A percentile compares a stretch with the other conserved stretches of the same genome.
Evolutionary conservation across 2,797 vertebrate species (phyloP).

Genomic region (Xyrichtys novacula): DNA sequence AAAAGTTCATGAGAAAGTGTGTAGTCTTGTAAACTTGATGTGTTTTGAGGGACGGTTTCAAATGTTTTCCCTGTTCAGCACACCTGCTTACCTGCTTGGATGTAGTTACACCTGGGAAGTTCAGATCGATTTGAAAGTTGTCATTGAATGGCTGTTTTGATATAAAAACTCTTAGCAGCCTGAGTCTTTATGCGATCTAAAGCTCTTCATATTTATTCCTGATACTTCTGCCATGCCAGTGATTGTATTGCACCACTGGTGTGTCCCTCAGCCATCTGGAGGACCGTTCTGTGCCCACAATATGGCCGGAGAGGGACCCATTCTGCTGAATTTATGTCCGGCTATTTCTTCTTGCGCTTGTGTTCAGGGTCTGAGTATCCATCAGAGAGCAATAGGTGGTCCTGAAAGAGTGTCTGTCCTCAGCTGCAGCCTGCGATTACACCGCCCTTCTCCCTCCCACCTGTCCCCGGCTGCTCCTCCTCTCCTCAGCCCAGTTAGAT

Average conservation of each 20-base stretch:
- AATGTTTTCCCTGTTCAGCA: background rate
- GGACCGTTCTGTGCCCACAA: conserved; percentile 76
- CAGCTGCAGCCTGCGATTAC: conserved; percentile 68
- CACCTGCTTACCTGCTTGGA: background rate
- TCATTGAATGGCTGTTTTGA: conserved; percentile 52
- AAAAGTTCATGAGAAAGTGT: background rate
- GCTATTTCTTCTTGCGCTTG: conserved; percentile 79
- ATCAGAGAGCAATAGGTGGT: conserved; percentile 79
- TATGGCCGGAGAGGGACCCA: conserved; percentile 80
- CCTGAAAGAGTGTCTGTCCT: conserved; percentile 75
- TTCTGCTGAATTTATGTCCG: conserved; percentile 80
- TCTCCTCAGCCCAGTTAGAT: conserved; percentile 80
- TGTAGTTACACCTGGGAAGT: conserved; percentile 13
- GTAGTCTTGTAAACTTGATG: background rate
- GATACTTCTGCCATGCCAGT: conserved; percentile 72
- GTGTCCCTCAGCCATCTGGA: conserved; percentile 84
- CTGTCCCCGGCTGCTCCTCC: conserved; percentile 62
- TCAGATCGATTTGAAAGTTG: conserved; percentile 34
- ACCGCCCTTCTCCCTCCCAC: conserved; percentile 61
- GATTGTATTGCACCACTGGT: conserved; percentile 80
- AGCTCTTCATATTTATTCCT: conserved; percentile 74
- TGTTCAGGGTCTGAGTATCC: conserved; percentile 75
- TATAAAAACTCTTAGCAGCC: conserved; percentile 41
- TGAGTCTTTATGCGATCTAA: conserved; percentile 64
- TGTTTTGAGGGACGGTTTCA: background rate